A percentile compares a stretch with the other conserved stretches of the same genome.
Conservation (phyloP, 64 coral and sea anemone genomes). For the Dendrophyllia cribrosa region DNA sequence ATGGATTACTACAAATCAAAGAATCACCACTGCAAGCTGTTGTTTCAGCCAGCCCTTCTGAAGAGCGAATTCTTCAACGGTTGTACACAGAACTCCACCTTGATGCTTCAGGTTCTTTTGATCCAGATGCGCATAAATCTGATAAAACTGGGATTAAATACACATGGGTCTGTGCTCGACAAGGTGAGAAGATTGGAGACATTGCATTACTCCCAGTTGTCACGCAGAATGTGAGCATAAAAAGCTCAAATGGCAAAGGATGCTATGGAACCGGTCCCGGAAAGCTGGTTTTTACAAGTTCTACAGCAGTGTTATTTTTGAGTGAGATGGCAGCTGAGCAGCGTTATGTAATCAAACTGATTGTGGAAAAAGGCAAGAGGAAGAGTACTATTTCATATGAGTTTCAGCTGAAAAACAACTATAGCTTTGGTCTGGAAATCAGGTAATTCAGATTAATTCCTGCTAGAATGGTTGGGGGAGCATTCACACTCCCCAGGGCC, state of each 20-base stretch:
- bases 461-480: background rate
- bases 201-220: constrained; percentile 4
- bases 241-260: background rate
- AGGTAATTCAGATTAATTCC: background rate
- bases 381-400: background rate
- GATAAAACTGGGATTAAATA: background rate
- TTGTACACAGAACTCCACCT: constrained; percentile 6
- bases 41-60: background rate
- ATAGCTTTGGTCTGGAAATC: background rate
- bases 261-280: constrained; percentile 19
- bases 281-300: constrained; percentile 4
- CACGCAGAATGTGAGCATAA: background rate
- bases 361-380: background rate
- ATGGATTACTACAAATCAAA: constrained; percentile 26
- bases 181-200: background rate
- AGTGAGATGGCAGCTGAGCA: background rate
- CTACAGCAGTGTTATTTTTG: background rate
- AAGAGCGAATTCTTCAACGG: background rate
- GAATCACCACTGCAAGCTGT: background rate
- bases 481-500: background rate
- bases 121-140: constrained; percentile 18
- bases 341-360: constrained; percentile 1
- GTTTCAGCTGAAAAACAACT: background rate
- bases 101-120: constrained; percentile 29
- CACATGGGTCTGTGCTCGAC: constrained; percentile 20